These are phyloP conservation scores for Hirtodrosophila trivittata DNA, from an alignment of 2,888 invertebrate species.

Conservation along the genomic window DNA sequence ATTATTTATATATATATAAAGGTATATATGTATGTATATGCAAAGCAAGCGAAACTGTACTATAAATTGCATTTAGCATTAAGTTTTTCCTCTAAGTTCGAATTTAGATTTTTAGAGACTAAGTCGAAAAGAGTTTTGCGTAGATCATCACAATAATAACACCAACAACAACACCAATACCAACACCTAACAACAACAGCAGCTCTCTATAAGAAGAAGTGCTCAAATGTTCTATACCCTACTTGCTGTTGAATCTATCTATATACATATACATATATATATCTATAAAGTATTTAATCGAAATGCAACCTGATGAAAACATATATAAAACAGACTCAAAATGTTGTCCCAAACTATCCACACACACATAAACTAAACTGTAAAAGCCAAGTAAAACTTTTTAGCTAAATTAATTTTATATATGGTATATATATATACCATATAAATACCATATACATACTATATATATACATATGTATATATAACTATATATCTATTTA, in stretches of 20 bases:
- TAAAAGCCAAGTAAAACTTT: constrained; percentile 74
- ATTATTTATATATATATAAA: constrained; percentile 40
- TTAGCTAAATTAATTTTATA: constrained; percentile 79
- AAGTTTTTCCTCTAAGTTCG: constrained; percentile 63
- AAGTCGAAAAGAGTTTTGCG: constrained; percentile 36
- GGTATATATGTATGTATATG: constrained; percentile 5
- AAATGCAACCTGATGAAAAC: constrained; percentile 57
- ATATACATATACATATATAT: constrained; percentile 10
- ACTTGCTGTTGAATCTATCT: constrained; percentile 68
- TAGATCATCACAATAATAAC: constrained; percentile 39
- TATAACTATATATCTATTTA: constrained; percentile 51
- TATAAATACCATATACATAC: constrained; percentile 38
- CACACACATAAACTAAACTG: constrained; percentile 29
- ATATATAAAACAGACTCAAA: constrained; percentile 23
- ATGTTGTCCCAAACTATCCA: constrained; percentile 40
- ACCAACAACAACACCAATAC: constrained; percentile 29
- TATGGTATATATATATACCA: constrained; percentile 51
- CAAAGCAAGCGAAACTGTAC: constrained; percentile 60
- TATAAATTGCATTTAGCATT: constrained; percentile 70
- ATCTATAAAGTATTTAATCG: constrained; percentile 57
- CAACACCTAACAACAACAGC: constrained; percentile 39
- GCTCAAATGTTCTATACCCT: constrained; percentile 52
- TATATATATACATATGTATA: constrained; percentile 40
- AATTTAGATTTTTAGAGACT: constrained; percentile 65
- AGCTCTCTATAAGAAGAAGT: constrained; percentile 41